Conservation (phyloP, 30 jellyfish, hydroid and myxozoan species). For the Hydra vulgaris region DNA sequence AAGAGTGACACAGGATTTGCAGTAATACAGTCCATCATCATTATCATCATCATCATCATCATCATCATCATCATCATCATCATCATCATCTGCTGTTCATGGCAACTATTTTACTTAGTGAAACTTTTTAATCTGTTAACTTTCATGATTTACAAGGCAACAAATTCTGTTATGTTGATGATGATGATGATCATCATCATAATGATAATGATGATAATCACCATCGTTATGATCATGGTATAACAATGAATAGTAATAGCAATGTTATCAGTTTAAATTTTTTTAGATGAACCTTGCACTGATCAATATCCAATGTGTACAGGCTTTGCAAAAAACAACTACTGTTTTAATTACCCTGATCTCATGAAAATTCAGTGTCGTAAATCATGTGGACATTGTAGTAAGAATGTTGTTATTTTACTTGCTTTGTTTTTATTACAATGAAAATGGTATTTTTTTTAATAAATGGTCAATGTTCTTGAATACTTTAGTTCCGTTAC, state of each 20-base stretch:
- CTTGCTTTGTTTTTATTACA: not conserved
- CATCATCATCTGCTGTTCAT: too few relatives aligned
- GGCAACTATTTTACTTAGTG: too few relatives aligned
- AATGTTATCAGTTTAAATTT: not conserved
- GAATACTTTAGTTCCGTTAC: not conserved
- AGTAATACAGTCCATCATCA: too few relatives aligned
- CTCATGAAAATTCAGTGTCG: conserved; percentile 89
- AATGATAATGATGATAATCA: too few relatives aligned
- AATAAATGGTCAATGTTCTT: not conserved
- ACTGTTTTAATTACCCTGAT: conserved; percentile 67
- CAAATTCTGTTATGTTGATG: too few relatives aligned
- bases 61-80: too few relatives aligned
- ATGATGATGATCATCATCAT: too few relatives aligned
- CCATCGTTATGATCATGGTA: too few relatives aligned
- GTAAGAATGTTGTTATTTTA: conserved; percentile 54
- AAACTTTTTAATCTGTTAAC: too few relatives aligned
- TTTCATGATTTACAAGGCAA: too few relatives aligned
- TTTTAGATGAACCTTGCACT: conserved; percentile 60
- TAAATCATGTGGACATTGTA: conserved; percentile 67
- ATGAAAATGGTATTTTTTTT: not conserved
- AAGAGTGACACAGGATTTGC: too few relatives aligned
- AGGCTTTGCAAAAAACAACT: conserved; percentile 81
- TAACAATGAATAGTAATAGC: not conserved
- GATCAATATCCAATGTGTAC: conserved; percentile 83
- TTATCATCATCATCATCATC: too few relatives aligned